Percentiles rank a stretch among this genome's conserved stretches.
phyloP scores from a whole-genome alignment of 2,888 invertebrate genomes.

The Epirrhoe tristata region DNA sequence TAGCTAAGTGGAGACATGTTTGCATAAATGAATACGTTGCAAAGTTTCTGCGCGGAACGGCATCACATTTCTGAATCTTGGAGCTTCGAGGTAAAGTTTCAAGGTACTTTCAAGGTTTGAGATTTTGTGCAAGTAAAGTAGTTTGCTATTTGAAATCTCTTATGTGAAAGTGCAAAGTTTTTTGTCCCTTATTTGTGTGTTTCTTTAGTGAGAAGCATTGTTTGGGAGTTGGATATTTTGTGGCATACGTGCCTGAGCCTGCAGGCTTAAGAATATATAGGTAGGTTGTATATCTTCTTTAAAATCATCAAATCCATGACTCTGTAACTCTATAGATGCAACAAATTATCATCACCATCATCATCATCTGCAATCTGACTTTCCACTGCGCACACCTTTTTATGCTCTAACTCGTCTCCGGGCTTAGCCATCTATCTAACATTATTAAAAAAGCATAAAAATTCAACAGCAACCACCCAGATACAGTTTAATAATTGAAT shows the following conservation, averaged over 20 bases:
- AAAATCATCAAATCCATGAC: too few species aligned
- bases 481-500: constrained; percentile 16
- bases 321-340: too few species aligned
- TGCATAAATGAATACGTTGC: constrained; percentile 30
- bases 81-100: neutral
- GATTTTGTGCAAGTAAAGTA: neutral
- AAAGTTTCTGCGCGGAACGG: constrained; percentile 11
- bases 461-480: neutral
- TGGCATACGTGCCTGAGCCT: too few species aligned
- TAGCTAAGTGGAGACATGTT: constrained; percentile 30
- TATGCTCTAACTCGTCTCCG: too few species aligned
- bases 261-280: too few species aligned
- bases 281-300: too few species aligned
- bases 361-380: too few species aligned
- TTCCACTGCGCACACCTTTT: too few species aligned
- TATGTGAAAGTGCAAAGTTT: neutral
- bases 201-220: too few species aligned
- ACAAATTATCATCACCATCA: too few species aligned
- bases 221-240: too few species aligned
- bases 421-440: too few species aligned
- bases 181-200: neutral
- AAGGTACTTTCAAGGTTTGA: constrained; percentile 1
- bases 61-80: neutral
- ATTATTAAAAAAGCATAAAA: neutral
- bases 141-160: neutral